These are phyloP conservation scores for Tachystola acroxantha DNA, from an alignment of 2,888 invertebrate genomes.

Conservation along the genomic window DNA sequence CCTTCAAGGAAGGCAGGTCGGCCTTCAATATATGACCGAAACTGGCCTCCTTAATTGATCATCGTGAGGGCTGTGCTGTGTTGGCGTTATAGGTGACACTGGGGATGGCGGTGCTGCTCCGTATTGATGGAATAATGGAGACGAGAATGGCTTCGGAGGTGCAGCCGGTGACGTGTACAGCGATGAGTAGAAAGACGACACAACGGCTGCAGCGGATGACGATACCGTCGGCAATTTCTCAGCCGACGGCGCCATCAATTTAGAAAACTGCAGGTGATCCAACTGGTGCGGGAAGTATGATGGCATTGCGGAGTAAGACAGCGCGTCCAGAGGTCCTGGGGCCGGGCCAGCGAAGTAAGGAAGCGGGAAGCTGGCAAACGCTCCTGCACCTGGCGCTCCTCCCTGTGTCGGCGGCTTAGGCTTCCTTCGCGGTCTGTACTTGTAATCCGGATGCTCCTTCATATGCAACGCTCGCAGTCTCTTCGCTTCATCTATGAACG, in stretches of 20 bases:
- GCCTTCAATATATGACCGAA: constrained; percentile 83
- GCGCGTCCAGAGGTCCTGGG: constrained; percentile 77
- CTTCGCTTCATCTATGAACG: constrained; percentile 97
- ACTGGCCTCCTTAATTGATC: constrained; percentile 83
- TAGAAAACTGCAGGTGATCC: constrained; percentile 81
- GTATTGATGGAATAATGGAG: constrained; percentile 75
- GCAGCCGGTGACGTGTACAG: constrained; percentile 78
- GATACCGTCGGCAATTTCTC: constrained; percentile 67
- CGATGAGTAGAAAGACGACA: constrained; percentile 83
- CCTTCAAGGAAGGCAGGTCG: constrained; percentile 64
- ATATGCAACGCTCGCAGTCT: constrained; percentile 91
- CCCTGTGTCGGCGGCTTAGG: constrained; percentile 84
- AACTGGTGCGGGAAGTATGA: constrained; percentile 89
- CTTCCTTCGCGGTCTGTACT: constrained; percentile 91
- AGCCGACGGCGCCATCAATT: constrained; percentile 72
- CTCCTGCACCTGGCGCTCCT: constrained; percentile 66
- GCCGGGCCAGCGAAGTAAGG: constrained; percentile 82
- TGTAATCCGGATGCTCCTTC: constrained; percentile 95
- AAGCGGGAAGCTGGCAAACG: constrained; percentile 81
- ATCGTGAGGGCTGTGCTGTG: constrained; percentile 72
- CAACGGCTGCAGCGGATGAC: constrained; percentile 77
- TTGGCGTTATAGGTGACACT: constrained; percentile 61
- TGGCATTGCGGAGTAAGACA: constrained; percentile 82
- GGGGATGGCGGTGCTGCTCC: constrained; percentile 66
- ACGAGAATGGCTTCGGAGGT: constrained; percentile 72